Percentiles rank a stretch among this genome's conserved stretches.
These are phyloP conservation scores for Metellina segmentata DNA, from an alignment of 2,888 invertebrate species.

Conservation along the genomic window DNA sequence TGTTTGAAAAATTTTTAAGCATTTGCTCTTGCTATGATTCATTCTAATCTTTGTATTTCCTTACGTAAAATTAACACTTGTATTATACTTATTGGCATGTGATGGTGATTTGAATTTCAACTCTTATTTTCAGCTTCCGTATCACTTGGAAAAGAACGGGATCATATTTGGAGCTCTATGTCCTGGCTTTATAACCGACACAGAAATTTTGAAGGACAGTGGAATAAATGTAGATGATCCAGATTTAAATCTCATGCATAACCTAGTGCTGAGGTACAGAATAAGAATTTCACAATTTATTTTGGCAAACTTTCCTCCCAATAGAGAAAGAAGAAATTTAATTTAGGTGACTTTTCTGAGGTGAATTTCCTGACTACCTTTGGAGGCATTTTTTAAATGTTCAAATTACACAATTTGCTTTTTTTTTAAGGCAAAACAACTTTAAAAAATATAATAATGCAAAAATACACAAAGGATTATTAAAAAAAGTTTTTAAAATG, in stretches of 20 bases:
- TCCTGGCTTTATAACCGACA: slow-evolving; percentile 3
- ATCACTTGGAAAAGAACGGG: slow-evolving; percentile 4
- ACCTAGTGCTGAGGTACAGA: too few relatives aligned
- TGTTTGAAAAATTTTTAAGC: not conserved
- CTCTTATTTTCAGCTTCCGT: slow-evolving; percentile 2
- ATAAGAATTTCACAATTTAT: too few relatives aligned
- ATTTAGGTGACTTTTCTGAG: too few relatives aligned
- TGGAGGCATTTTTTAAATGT: too few relatives aligned
- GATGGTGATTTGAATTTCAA: not conserved
- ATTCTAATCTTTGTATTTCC: not conserved
- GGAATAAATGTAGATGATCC: not conserved
- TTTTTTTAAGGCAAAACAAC: too few relatives aligned
- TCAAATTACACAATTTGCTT: too few relatives aligned
- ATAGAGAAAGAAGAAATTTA: too few relatives aligned
- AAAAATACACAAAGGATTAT: too few relatives aligned
- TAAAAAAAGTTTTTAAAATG: too few relatives aligned
- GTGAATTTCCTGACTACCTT: too few relatives aligned
- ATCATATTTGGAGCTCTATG: slow-evolving; percentile 23
- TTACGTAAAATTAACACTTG: not conserved
- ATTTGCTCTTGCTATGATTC: not conserved
- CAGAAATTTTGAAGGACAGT: not conserved
- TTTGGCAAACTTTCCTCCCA: too few relatives aligned
- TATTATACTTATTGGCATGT: not conserved
- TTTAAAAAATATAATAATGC: too few relatives aligned
- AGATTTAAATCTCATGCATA: not conserved